phyloP scores from a whole-genome alignment of 2,797 vertebrate genomes.

The Chelmon rostratus region DNA sequence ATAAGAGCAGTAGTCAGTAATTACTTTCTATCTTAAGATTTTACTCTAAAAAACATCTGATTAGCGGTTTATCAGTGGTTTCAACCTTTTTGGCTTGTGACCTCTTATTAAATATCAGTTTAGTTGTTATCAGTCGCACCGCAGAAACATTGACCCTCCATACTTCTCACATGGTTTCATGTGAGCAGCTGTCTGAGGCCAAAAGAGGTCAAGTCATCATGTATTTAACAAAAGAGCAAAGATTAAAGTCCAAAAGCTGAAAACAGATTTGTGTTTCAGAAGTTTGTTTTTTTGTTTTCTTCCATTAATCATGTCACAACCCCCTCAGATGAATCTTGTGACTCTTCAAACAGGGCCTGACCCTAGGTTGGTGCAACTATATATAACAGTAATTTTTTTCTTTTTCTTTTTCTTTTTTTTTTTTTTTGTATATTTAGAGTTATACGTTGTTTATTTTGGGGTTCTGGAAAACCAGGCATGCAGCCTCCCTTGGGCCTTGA shows the following conservation, averaged over 20 bases:
- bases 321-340: neutral
- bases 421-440: no score
- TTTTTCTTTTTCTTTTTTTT: no score
- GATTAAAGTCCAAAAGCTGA: no score
- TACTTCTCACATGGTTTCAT: neutral
- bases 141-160: neutral
- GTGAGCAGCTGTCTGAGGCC: neutral
- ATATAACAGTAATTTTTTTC: no score
- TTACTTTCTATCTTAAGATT: no score
- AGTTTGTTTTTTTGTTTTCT: neutral
- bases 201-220: neutral
- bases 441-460: no score
- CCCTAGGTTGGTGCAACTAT: neutral
- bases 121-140: no score
- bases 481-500: neutral
- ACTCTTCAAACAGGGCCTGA: neutral
- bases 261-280: neutral
- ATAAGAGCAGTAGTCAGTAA: neutral
- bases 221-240: neutral
- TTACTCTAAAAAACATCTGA: neutral
- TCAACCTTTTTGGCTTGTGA: neutral
- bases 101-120: neutral
- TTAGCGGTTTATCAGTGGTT: neutral
- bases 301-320: no score
- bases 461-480: neutral